These are phyloP conservation scores for Bugulina stolonifera DNA, from an alignment of 2,888 invertebrate species.

Conservation along the genomic window DNA sequence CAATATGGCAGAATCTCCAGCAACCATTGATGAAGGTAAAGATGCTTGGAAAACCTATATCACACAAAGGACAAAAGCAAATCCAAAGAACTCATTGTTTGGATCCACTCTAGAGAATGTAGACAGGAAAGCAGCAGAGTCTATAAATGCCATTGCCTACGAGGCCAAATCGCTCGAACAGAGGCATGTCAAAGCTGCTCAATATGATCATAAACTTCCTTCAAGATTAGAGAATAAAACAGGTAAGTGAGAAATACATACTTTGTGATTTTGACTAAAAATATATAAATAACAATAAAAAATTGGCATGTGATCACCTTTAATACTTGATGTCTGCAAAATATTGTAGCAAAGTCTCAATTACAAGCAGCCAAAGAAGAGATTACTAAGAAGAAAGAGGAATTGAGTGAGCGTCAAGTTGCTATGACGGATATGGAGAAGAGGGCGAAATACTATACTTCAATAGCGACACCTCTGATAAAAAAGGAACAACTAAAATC, in stretches of 20 bases:
- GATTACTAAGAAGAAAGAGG: neutral
- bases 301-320: too few species aligned
- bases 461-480: neutral
- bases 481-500: neutral
- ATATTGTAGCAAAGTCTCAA: constrained; percentile 18
- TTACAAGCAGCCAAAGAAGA: neutral
- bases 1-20: constrained; percentile 5
- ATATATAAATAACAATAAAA: too few species aligned
- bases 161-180: neutral
- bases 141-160: constrained; percentile 1
- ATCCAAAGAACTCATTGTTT: constrained; percentile 25
- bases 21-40: neutral
- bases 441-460: neutral
- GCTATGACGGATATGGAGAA: constrained; percentile 17
- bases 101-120: constrained; percentile 14
- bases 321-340: too few species aligned
- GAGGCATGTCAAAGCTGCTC: neutral
- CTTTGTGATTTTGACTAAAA: too few species aligned
- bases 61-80: constrained; percentile 11
- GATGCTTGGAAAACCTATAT: constrained; percentile 19
- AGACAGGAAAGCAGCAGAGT: neutral
- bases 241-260: neutral
- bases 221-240: neutral
- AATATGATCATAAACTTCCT: constrained; percentile 22
- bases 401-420: neutral